phyloP scores from a whole-genome alignment of 2,113 vertebrate species.

The Chloropsis cyanopogon region DNA sequence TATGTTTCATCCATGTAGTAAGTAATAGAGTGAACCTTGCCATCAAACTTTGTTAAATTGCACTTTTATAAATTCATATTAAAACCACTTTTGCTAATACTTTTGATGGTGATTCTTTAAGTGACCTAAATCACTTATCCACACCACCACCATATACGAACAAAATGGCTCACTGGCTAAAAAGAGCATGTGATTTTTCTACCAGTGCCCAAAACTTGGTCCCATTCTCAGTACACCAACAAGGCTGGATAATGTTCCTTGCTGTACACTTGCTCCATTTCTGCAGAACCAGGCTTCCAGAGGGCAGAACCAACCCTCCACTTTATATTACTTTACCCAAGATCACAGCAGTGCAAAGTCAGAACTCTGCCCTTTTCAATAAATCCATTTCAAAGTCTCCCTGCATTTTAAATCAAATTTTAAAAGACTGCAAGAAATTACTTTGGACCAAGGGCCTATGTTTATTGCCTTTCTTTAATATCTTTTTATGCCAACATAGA shows the following conservation, averaged over 20 bases:
- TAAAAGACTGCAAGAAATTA: not conserved
- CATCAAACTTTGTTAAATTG: not conserved
- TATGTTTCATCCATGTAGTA: not conserved
- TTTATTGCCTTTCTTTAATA: not conserved
- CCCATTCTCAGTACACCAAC: not conserved
- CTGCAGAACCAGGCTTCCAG: not conserved
- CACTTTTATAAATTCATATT: not conserved
- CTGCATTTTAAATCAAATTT: not conserved
- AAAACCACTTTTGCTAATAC: not conserved
- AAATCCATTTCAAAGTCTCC: not conserved
- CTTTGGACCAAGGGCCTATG: not conserved
- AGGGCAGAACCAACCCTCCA: not conserved
- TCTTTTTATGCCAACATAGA: not conserved
- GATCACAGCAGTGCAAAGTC: not conserved
- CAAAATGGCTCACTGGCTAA: not conserved
- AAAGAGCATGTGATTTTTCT: not conserved
- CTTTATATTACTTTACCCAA: not conserved
- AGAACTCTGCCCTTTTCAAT: not conserved
- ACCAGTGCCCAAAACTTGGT: not conserved
- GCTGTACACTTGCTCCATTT: not conserved
- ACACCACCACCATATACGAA: not conserved
- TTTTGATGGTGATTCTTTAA: not conserved
- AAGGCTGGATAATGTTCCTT: not conserved
- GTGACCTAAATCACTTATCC: not conserved
- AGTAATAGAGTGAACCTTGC: not conserved